These are phyloP conservation scores for Cyprinus carpio DNA, from an alignment of 2,113 vertebrate species.

Conservation along the genomic window DNA sequence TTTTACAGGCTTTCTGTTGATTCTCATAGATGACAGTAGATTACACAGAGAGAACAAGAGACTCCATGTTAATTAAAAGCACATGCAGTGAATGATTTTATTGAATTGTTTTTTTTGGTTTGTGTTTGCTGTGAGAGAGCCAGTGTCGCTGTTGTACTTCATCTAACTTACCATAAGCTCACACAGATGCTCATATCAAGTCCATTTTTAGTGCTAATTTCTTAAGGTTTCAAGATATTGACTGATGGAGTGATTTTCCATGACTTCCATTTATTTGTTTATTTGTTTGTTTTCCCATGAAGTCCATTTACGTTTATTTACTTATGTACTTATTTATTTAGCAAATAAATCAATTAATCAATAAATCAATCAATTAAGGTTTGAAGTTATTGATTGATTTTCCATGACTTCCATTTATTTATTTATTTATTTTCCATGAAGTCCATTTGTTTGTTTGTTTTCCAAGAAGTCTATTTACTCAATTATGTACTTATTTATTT, in stretches of 20 bases:
- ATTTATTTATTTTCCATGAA: not conserved
- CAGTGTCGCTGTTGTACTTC: not conserved
- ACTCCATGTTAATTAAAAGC: constrained; percentile 27
- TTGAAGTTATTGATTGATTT: too few species aligned
- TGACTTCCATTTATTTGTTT: too few species aligned
- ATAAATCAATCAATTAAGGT: too few species aligned
- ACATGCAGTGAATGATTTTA: not conserved
- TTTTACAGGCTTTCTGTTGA: constrained; percentile 22
- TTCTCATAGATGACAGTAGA: constrained; percentile 24
- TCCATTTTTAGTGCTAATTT: not conserved
- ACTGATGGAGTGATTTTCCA: too few species aligned
- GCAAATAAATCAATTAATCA: not conserved
- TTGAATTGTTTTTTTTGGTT: not conserved
- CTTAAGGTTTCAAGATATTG: not conserved
- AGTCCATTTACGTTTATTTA: not conserved
- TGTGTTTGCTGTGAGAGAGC: not conserved
- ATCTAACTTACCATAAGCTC: not conserved
- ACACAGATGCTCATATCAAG: not conserved
- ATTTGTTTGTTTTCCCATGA: not conserved
- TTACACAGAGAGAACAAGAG: not conserved
- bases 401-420: too few species aligned
- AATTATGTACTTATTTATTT: too few species aligned
- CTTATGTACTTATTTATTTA: not conserved
- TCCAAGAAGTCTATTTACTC: not conserved
- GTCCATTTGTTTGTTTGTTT: not conserved